Base-by-base conservation (phyloP, 2,113 vertebrate species). In the Cercocebus atys region DNA sequence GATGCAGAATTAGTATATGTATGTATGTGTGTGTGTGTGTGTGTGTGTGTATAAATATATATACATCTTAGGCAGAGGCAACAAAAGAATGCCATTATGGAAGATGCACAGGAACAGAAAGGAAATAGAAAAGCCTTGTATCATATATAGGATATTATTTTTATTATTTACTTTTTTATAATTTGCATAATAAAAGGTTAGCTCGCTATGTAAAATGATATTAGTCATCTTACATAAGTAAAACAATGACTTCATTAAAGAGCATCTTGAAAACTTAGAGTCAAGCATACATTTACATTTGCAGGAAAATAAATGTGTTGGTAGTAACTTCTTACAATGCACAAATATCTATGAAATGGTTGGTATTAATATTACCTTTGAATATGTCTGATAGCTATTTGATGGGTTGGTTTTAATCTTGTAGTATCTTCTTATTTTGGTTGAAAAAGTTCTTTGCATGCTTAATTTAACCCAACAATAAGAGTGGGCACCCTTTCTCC, bases 401-500 rank as follows among this genome's bases (percentile, higher is more conserved):
- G n/a, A 61, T 25, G 22, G 8, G 13, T n/a, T 57, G 38, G 8
- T 35, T n/a, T 43, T 27, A 35, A 66, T 84, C 50, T 61, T 18
- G 9, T 6, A 18, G 10, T 13, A 12, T 27, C 35, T 66, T 3
- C 64, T 10, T 70, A 1, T 16, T 1, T 25, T 2, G 7, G 27
- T 14, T 27, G 17, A n/a, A 27, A 25, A 52, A 2, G 12, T 6
- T 43, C 12, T 73, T 12, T 30, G 8, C 8, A 66, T 25, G 11
- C 23, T 43, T 27, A 66, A 1, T 50, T 68, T 32, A 17, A 1
- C 1, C 43, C 38, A 10, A 50, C 2, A 17, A 0, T 38, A 13
- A 40, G 25, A 40, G 17, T 22, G 25, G 1, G 0, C 14, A 2
- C 1, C 9, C 17, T 23, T 0, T 47, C 16, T 38, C n/a, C 27